Evolutionary conservation across 2,888 invertebrate genomes (phyloP), one percentile per base, ranked within the genome.

Genomic region (Diaprepes abbreviatus): DNA sequence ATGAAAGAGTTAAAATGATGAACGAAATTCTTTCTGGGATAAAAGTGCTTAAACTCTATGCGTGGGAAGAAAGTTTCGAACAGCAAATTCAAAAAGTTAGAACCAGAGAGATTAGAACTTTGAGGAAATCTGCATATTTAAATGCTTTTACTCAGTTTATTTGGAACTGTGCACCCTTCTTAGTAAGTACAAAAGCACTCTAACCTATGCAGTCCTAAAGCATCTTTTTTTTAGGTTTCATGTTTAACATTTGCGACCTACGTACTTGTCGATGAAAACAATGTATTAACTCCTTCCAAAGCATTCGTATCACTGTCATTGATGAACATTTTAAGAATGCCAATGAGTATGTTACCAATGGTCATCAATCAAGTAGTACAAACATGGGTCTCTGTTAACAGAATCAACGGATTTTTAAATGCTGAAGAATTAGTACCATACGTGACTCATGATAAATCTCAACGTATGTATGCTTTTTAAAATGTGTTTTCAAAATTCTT

Each of bases 321-420:
- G 31, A 87, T 89, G 79, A 88, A 89, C 79, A 86, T 88, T 45
- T 82, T 89, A 10, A 80, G 88, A 21, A 85, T 86, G 72, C 89
- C 89, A 1, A 83, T 89, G 80, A 84, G 84, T 66, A 83, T 88
- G 78, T 79, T 88, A 81, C 87, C 78, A 59, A 85, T 85, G 83
- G 77, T 80, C 60, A 79, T 83, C 54, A 72, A 72, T 7, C 62
- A 73, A 21, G 45, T 74, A 16, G 75, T 77, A n/a, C 76, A 78
- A 68, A 69, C 74, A 31, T 69, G 91, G 59, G 69, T 73, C 0
- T 68, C 69, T 6, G 60, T 73, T n/a, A 91, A 92, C 80, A 89
- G 97, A 83, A 90, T 98, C 76, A 94, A 96, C 83, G 92, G 92
- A 81, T 98, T 96, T 84, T 90, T 98, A 90, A 95, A 94, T 81